Base-by-base conservation (phyloP, 2,113 vertebrate genomes). In the Seriola quinqueradiata region DNA sequence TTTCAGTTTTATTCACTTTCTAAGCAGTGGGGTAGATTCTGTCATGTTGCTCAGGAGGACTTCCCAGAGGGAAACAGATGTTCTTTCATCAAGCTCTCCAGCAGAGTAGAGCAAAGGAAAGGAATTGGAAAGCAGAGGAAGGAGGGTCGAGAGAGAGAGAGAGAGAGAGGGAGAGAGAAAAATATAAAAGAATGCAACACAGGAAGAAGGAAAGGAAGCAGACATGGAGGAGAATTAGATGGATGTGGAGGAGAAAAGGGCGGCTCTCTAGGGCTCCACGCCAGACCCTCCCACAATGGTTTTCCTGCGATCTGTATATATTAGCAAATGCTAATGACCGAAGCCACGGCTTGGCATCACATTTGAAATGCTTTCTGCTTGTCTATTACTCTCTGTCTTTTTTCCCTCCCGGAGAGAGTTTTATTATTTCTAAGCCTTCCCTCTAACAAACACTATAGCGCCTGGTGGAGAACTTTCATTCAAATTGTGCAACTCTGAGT, bases 41-140 rank as follows among this genome's bases (percentile, higher is more conserved):
- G 71, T 86, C 83, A 58, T 65, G 79, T 84, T 72, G 90, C 76
- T 84, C 75, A 80, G 71, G 71, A 82, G 60, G 78, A 77, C 81
- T 82, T 88, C 83, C 85, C 83, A 89, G 66, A 91, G 87, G 85
- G 87, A 86, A 84, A 81, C 85, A 87, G 85, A 86, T 89, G 90
- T 91, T 89, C 83, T 87, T 91, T 85, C 80, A 86, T 84, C 59
- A 67, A 71, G 61, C 71, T 82, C 64, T 84, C 85, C 85, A 86
- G 69, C 83, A 82, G 85, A 74, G 80, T 75, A 48, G 58, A 77
- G 79, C 52, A 75, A 74, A 87, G 61, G 42, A 65, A 77, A 84
- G 60, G 76, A 82, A 86, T 67, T 66, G 81, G 61, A 86, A 78
- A 79, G 82, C 70, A 68, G 50, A 52, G 70, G 52, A 70, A 74